These are phyloP conservation scores for Chitala chitala DNA, from an alignment of 2,113 vertebrate genomes.

Conservation along the genomic window DNA sequence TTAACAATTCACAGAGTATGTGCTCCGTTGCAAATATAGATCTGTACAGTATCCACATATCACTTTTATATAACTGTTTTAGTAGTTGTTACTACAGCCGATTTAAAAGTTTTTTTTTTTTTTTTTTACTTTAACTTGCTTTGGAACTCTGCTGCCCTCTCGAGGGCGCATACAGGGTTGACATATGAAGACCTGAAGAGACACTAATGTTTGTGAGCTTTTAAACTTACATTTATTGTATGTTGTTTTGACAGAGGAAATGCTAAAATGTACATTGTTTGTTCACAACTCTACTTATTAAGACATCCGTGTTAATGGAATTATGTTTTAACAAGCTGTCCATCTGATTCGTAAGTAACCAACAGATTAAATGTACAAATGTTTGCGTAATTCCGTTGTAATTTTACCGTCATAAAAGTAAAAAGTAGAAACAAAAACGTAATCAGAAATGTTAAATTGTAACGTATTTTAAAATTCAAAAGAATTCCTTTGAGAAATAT, in stretches of 20 bases:
- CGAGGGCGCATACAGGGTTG: constrained; percentile 62
- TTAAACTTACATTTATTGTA: not conserved
- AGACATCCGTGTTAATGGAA: no score
- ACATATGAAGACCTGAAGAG: constrained; percentile 43
- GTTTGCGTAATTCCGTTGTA: no score
- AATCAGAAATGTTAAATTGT: not conserved
- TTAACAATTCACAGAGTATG: not conserved
- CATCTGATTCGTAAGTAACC: no score
- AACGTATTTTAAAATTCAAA: not conserved
- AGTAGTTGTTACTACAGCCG: not conserved
- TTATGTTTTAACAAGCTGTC: no score
- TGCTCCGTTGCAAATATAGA: not conserved
- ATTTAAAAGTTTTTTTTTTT: constrained; percentile 3
- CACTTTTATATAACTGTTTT: not conserved
- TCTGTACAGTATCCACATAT: not conserved
- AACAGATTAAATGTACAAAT: no score
- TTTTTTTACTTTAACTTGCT: not conserved
- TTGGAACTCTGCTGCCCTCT: constrained; percentile 56
- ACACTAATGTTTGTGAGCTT: not conserved
- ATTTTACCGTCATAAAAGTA: no score
- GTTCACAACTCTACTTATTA: no score
- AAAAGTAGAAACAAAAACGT: not conserved
- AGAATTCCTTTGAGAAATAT: not conserved
- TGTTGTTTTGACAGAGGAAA: no score
- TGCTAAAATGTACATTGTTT: no score